Conservation (phyloP, 2,113 vertebrate genomes). For the Coturnix japonica region DNA sequence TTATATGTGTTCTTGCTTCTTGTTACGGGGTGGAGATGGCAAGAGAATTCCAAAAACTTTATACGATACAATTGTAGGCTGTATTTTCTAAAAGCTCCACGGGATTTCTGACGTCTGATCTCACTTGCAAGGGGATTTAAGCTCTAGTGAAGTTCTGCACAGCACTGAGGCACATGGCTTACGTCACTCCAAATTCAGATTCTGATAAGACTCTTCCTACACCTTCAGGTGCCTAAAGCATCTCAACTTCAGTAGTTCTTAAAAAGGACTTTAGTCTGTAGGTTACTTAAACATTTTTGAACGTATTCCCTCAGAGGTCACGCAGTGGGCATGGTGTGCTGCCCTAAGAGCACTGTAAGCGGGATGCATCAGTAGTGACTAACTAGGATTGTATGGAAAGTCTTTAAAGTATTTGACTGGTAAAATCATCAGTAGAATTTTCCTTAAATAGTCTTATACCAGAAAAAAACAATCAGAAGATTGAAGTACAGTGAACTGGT, state of each 20-base stretch:
- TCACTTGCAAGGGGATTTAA: not conserved
- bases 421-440: slow-evolving; percentile 14
- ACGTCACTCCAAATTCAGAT: not conserved
- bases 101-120: not conserved
- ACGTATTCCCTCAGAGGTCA: not conserved
- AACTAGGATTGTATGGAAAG: not conserved
- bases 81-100: not conserved
- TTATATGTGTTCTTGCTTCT: not conserved
- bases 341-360: not conserved
- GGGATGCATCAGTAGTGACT: not conserved
- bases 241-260: not conserved
- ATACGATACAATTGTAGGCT: not conserved
- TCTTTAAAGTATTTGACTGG: slow-evolving; percentile 1
- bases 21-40: not conserved
- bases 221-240: not conserved
- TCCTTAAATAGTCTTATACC: slow-evolving; percentile 9
- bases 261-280: not conserved
- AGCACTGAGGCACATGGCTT: not conserved
- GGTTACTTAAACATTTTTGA: not conserved
- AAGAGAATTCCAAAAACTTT: not conserved
- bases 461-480: not conserved
- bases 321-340: not conserved
- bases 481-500: not conserved
- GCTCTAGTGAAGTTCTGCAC: not conserved
- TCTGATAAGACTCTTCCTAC: not conserved